phyloP scores from a whole-genome alignment of 2,888 invertebrate species.

The Ditula angustiorana region DNA sequence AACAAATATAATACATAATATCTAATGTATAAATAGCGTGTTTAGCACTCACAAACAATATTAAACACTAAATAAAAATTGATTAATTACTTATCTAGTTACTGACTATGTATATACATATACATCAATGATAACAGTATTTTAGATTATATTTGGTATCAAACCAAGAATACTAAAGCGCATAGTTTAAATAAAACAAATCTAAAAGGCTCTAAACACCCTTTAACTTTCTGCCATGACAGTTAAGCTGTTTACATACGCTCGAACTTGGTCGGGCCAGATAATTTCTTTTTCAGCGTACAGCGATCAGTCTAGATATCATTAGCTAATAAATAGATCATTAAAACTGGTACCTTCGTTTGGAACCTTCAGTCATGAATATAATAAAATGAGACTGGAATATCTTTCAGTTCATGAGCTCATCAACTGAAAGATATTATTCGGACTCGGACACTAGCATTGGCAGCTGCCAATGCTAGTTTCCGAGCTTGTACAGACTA shows the following conservation, averaged over 20 bases:
- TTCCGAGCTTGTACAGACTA: too few species aligned
- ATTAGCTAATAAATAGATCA: too few species aligned
- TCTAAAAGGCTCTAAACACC: not conserved
- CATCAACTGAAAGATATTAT: too few species aligned
- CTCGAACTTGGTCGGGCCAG: not conserved
- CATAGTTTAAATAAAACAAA: conserved; percentile 47
- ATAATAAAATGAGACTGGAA: too few species aligned
- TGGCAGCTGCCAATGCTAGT: too few species aligned
- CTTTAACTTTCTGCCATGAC: not conserved
- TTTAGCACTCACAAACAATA: conserved; percentile 4
- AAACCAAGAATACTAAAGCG: conserved; percentile 67
- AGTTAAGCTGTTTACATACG: not conserved
- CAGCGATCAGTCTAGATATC: too few species aligned
- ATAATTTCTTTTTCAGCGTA: too few species aligned
- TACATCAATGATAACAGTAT: conserved; percentile 36
- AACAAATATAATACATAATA: conserved; percentile 28
- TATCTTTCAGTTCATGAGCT: too few species aligned
- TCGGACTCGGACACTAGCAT: too few species aligned
- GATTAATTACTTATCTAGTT: conserved; percentile 17
- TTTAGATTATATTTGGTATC: conserved; percentile 48
- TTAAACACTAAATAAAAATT: conserved; percentile 11
- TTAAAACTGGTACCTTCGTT: too few species aligned
- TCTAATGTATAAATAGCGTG: conserved; percentile 1
- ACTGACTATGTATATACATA: conserved; percentile 3
- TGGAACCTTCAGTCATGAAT: too few species aligned